Evolutionary conservation across 2,888 invertebrate species (phyloP).

Genomic region (Strigamia maritima): DNA sequence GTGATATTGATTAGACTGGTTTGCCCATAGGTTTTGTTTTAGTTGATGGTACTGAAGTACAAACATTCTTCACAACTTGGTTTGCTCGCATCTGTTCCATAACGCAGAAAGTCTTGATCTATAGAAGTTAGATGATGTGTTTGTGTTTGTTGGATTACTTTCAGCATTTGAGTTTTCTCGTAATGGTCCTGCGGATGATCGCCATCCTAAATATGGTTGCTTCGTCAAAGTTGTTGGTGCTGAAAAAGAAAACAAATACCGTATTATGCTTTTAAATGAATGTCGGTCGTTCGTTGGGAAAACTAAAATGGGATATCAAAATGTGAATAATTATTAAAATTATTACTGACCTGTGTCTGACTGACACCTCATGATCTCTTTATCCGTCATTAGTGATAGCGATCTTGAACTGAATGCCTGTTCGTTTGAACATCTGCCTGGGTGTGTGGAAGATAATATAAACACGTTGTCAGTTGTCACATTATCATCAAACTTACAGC

Average conservation of each 20-base stretch:
- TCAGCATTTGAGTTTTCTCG: conserved; percentile 60
- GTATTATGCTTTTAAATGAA: no score
- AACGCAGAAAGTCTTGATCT: conserved; percentile 58
- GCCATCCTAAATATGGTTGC: conserved; percentile 86
- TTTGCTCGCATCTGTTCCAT: conserved; percentile 2
- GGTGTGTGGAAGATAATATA: neutral
- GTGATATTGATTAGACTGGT: neutral
- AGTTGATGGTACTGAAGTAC: neutral
- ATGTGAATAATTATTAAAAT: no score
- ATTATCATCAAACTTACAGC: neutral
- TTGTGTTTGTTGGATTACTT: conserved; percentile 42
- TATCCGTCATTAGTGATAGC: neutral
- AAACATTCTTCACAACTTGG: neutral
- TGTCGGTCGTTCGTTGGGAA: no score
- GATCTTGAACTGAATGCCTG: neutral
- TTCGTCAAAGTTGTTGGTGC: conserved; percentile 62
- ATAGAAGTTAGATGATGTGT: conserved; percentile 43
- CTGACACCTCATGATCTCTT: neutral
- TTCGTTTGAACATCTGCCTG: neutral
- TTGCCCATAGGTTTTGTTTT: neutral
- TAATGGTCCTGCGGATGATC: conserved; percentile 70
- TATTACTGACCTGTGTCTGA: conserved; percentile 43
- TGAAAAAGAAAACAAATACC: conserved; percentile 45
- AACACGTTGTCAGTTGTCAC: neutral
- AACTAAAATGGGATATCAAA: no score